phyloP scores from a whole-genome alignment of 2,113 vertebrate species.

The Picathartes gymnocephalus region DNA sequence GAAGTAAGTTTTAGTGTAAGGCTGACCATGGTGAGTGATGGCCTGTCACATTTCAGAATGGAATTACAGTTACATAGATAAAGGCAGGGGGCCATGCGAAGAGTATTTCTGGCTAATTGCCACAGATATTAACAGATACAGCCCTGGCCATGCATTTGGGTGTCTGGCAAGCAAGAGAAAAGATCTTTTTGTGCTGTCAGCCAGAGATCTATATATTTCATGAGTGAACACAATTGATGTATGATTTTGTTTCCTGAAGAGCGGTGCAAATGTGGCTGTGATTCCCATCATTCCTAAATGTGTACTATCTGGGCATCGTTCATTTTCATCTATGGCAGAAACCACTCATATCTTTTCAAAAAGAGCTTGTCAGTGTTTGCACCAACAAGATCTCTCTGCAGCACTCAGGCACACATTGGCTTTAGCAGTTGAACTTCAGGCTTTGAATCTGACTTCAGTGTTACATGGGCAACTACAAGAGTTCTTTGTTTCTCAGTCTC shows the following conservation, averaged over 20 bases:
- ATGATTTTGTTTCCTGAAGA: neutral
- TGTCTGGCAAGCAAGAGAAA: neutral
- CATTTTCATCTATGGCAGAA: neutral
- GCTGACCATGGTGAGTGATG: neutral
- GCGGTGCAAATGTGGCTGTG: neutral
- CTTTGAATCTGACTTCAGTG: neutral
- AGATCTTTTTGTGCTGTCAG: neutral
- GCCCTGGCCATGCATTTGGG: neutral
- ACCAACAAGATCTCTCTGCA: neutral
- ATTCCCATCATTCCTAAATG: neutral
- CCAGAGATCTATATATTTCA: neutral
- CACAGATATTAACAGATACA: neutral
- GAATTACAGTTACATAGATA: neutral
- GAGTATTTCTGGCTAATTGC: neutral
- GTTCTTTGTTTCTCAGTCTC: neutral
- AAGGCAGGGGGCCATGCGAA: neutral
- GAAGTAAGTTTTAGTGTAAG: neutral
- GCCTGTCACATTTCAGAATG: neutral
- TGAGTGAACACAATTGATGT: neutral
- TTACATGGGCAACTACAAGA: neutral
- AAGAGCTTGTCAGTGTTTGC: neutral
- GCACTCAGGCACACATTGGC: neutral
- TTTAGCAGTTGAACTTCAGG: neutral
- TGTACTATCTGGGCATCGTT: neutral
- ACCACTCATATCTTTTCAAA: neutral